These are phyloP conservation scores for cattle (Bos taurus) DNA, from an alignment of 2,113 vertebrate species.

Conservation along the genomic window DNA sequence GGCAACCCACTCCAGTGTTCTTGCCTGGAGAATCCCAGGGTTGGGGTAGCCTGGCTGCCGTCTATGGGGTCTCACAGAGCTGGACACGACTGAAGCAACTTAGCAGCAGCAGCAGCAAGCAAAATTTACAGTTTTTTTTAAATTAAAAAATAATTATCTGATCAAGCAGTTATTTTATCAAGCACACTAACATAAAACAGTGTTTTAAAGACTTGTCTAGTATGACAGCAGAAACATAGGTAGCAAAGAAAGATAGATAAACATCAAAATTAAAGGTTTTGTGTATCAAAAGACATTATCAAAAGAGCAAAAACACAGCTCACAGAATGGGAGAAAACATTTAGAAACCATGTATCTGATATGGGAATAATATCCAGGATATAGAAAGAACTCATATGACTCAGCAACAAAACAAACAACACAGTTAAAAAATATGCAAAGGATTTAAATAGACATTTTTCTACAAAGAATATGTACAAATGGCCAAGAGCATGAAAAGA, in stretches of 20 bases:
- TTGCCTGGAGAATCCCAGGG: neutral
- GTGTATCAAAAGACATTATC: neutral
- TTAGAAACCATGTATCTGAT: neutral
- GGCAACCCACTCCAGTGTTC: neutral
- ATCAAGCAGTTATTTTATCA: neutral
- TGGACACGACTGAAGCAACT: fast-evolving
- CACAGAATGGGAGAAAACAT: neutral
- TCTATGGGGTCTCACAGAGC: neutral
- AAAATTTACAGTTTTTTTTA: neutral
- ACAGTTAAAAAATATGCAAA: neutral
- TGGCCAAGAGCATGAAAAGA: neutral
- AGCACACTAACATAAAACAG: neutral
- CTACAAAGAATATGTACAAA: neutral
- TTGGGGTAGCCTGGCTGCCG: neutral
- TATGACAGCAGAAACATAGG: neutral
- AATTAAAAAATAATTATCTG: neutral
- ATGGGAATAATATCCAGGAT: neutral
- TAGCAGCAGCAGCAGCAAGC: neutral
- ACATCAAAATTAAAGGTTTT: neutral
- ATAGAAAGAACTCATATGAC: neutral
- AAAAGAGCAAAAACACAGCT: neutral
- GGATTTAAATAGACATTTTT: neutral
- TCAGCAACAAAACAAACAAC: neutral
- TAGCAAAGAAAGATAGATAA: neutral
- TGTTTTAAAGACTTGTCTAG: neutral